Evolutionary conservation across 2,888 invertebrate species (phyloP).

Genomic region (Lepeophtheirus nordmannii): DNA sequence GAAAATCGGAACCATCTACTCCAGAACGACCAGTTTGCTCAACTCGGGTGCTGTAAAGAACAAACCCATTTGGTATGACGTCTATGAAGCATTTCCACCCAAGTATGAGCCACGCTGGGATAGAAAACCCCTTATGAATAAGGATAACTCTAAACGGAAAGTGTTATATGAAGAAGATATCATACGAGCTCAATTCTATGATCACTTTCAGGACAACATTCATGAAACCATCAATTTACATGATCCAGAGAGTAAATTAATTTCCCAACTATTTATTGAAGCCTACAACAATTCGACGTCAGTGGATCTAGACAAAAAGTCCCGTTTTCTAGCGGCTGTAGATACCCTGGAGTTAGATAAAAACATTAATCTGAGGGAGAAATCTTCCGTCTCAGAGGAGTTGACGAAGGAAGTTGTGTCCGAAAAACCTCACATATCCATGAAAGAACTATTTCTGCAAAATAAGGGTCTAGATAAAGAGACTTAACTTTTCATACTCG

Average conservation of each 20-base stretch:
- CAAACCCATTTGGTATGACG: slow-evolving; percentile 78
- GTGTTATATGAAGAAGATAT: slow-evolving; percentile 71
- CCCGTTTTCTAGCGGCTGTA: slow-evolving; percentile 15
- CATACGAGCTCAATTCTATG: slow-evolving; percentile 55
- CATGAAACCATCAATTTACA: slow-evolving; percentile 10
- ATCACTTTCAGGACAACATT: background rate
- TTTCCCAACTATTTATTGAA: slow-evolving; percentile 5
- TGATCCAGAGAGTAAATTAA: background rate
- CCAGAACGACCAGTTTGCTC: slow-evolving; percentile 59
- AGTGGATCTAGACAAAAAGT: background rate
- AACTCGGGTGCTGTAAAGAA: slow-evolving; percentile 65
- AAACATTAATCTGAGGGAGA: too few species aligned
- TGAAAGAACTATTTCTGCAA: too few species aligned
- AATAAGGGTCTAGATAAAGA: too few species aligned
- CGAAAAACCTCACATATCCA: too few species aligned
- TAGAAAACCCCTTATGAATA: slow-evolving; percentile 32
- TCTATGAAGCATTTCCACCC: slow-evolving; percentile 82
- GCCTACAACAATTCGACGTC: background rate
- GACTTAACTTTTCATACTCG: too few species aligned
- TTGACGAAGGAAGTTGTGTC: too few species aligned
- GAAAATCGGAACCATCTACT: slow-evolving; percentile 30
- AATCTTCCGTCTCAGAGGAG: too few species aligned
- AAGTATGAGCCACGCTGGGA: slow-evolving; percentile 61
- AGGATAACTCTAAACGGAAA: slow-evolving; percentile 41
- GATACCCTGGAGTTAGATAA: slow-evolving; percentile 16